Evolutionary conservation across 2,113 vertebrate species (phyloP).

Genomic region (Hiodon alosoides): DNA sequence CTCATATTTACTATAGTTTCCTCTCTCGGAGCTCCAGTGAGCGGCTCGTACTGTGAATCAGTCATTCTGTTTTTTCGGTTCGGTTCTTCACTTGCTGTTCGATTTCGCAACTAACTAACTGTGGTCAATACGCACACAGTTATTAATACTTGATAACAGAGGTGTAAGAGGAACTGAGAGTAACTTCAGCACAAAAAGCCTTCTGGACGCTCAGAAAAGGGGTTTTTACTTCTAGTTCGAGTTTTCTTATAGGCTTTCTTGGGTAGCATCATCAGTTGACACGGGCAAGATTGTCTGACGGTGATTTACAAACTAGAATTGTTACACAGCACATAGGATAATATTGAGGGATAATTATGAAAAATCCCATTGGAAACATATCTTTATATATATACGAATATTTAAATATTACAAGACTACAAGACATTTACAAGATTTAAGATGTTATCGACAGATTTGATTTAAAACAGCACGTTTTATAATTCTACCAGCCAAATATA

Average conservation of each 20-base stretch:
- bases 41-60: constrained; percentile 12
- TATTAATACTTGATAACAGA: neutral
- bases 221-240: neutral
- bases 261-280: constrained; percentile 35
- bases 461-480: too few species aligned
- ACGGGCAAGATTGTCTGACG: constrained; percentile 4
- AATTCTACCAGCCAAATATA: too few species aligned
- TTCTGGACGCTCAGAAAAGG: neutral
- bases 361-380: neutral
- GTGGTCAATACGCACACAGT: neutral
- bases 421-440: too few species aligned
- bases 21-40: neutral
- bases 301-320: neutral
- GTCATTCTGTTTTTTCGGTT: neutral
- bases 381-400: too few species aligned
- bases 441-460: too few species aligned
- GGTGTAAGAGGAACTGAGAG: neutral
- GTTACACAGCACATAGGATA: too few species aligned
- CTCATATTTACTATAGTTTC: constrained; percentile 3
- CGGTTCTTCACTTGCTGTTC: neutral
- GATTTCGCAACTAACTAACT: neutral
- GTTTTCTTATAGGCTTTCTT: constrained; percentile 29
- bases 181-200: neutral
- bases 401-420: too few species aligned
- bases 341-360: neutral